phyloP scores from a whole-genome alignment of 2,888 invertebrate species.

The Timema podura region DNA sequence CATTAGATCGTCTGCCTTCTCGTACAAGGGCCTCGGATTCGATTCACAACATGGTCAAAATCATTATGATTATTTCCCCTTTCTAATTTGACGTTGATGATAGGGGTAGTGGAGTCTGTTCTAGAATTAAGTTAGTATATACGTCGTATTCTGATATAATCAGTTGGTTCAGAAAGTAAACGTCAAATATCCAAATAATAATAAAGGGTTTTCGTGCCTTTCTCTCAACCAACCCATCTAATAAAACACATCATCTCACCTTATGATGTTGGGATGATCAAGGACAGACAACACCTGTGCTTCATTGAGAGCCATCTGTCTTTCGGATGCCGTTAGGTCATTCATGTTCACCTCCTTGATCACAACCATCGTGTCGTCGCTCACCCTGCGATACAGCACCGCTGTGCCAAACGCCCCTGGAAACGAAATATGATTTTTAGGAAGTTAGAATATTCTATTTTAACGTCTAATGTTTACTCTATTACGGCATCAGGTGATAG shows the following conservation, averaged over 20 bases:
- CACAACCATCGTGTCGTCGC: slow-evolving; percentile 62
- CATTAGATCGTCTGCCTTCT: neutral
- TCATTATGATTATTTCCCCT: neutral
- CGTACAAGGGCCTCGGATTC: neutral
- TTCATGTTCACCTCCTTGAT: slow-evolving; percentile 70
- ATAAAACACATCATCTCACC: slow-evolving; percentile 38
- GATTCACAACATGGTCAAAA: neutral
- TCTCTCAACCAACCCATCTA: too few species aligned
- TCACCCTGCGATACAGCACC: slow-evolving; percentile 58
- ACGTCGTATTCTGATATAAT: too few species aligned
- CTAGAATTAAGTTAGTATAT: too few species aligned
- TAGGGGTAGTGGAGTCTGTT: too few species aligned
- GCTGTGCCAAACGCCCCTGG: slow-evolving; percentile 67
- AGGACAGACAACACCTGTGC: slow-evolving; percentile 64
- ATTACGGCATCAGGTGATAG: too few species aligned
- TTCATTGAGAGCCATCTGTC: slow-evolving; percentile 65
- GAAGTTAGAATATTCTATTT: too few species aligned
- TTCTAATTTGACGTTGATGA: too few species aligned
- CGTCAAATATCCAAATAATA: neutral
- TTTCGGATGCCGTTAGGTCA: slow-evolving; percentile 61
- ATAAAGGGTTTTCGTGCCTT: slow-evolving; percentile 10
- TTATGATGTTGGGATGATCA: slow-evolving; percentile 69
- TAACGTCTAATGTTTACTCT: too few species aligned
- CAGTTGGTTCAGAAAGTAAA: neutral
- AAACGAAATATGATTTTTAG: slow-evolving; percentile 10